These are phyloP conservation scores for Drosophila helvetica DNA, from an alignment of 2,888 invertebrate species.

Conservation along the genomic window DNA sequence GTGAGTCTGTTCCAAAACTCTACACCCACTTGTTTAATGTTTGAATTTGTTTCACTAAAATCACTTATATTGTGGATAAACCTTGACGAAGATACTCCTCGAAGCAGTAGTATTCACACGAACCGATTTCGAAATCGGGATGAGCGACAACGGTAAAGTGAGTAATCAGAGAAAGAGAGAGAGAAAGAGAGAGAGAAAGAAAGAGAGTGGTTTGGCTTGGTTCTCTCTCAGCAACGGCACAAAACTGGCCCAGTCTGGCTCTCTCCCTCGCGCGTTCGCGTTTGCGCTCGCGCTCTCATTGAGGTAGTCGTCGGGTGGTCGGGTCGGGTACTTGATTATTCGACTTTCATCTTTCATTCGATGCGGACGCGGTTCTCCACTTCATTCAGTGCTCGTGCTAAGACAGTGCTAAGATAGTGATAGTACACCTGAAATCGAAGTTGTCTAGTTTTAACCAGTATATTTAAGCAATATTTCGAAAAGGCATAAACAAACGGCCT, in stretches of 20 bases:
- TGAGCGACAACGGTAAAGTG: conserved; percentile 63
- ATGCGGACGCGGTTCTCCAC: background rate
- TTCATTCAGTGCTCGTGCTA: background rate
- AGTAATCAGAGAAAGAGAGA: conserved; percentile 6
- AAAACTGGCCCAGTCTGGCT: background rate
- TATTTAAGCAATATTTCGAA: background rate
- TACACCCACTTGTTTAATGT: background rate
- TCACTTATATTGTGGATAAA: background rate
- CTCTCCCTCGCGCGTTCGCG: background rate
- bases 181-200: background rate
- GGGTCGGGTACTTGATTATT: background rate
- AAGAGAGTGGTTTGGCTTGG: background rate
- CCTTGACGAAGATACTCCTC: conserved; percentile 13
- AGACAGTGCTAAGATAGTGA: background rate
- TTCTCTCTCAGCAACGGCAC: conserved; percentile 5
- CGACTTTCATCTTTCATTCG: background rate
- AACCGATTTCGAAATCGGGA: background rate
- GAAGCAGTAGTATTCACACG: background rate
- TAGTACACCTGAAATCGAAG: background rate
- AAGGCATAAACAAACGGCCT: background rate
- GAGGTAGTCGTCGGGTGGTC: background rate
- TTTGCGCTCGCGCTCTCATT: conserved; percentile 1
- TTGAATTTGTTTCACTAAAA: background rate
- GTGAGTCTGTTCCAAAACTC: background rate
- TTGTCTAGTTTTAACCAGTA: background rate